A percentile compares a stretch with the other conserved stretches of the same genome.
Evolutionary conservation across 2,888 invertebrate genomes (phyloP).

Genomic region (Omphaloscelis lunosa): DNA sequence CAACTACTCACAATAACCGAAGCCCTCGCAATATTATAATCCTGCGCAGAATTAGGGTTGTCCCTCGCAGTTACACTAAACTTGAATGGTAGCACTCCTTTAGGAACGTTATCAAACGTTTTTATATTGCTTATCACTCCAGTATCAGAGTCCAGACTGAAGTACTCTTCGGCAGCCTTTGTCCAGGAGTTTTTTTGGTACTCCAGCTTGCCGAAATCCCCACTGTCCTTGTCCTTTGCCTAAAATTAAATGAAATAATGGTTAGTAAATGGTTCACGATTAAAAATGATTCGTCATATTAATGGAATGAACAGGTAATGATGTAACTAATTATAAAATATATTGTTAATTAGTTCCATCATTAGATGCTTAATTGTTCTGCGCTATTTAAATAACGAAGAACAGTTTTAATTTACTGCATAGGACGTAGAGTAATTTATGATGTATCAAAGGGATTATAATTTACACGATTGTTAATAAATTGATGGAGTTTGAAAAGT

Average conservation of each 20-base stretch:
- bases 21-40: slow-evolving; percentile 92
- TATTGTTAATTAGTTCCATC: slow-evolving; percentile 1
- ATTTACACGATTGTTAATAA: not conserved
- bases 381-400: slow-evolving; percentile 1
- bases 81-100: slow-evolving; percentile 93
- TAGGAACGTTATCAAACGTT: slow-evolving; percentile 93
- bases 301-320: slow-evolving; percentile 9
- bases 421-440: not conserved
- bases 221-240: slow-evolving; percentile 97
- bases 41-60: slow-evolving; percentile 92
- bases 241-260: slow-evolving; percentile 72
- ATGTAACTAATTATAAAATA: slow-evolving; percentile 19
- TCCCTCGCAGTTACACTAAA: slow-evolving; percentile 94
- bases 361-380: slow-evolving; percentile 7
- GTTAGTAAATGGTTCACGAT: not conserved
- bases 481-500: not conserved
- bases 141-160: slow-evolving; percentile 93
- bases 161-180: slow-evolving; percentile 91
- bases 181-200: slow-evolving; percentile 91
- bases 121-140: slow-evolving; percentile 94
- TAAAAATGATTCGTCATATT: not conserved
- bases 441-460: not conserved
- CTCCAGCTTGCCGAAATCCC: slow-evolving; percentile 94
- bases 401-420: not conserved
- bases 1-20: slow-evolving; percentile 91